These are phyloP conservation scores for Chunga burmeisteri DNA, from an alignment of 2,113 vertebrate species.

Conservation along the genomic window DNA sequence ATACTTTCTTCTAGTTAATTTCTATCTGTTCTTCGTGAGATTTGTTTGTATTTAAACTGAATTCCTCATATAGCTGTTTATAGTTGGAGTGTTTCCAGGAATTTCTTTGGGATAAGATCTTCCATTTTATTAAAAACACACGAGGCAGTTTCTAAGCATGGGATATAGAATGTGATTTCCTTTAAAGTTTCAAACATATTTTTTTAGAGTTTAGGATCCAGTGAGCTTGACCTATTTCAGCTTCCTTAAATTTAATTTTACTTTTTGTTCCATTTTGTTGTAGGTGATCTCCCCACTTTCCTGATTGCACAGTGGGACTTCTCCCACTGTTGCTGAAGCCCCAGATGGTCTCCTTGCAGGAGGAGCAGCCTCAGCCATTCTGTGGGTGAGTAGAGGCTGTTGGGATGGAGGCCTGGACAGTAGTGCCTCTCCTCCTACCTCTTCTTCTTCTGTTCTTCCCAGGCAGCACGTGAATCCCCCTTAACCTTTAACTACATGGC, in stretches of 20 bases:
- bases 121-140: neutral
- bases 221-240: neutral
- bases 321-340: slow-evolving; percentile 52
- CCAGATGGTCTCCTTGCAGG: neutral
- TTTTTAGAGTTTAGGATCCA: neutral
- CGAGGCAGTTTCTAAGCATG: neutral
- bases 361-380: slow-evolving; percentile 41
- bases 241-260: slow-evolving; percentile 20
- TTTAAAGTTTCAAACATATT: neutral
- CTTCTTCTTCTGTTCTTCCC: neutral
- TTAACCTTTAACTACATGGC: neutral
- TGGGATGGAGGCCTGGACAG: neutral
- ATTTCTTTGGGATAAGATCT: neutral
- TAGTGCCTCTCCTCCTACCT: neutral
- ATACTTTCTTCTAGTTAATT: neutral
- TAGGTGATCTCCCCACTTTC: slow-evolving; percentile 42
- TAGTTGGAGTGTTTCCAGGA: neutral
- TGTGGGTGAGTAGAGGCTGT: slow-evolving; percentile 63
- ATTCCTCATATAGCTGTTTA: neutral
- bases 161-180: neutral
- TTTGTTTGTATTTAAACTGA: neutral
- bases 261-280: slow-evolving; percentile 32
- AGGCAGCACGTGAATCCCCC: neutral
- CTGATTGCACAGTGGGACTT: slow-evolving; percentile 55
- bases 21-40: neutral